Conservation (phyloP, 1,140 invertebrate species). For the Agraylea sexmaculata region DNA sequence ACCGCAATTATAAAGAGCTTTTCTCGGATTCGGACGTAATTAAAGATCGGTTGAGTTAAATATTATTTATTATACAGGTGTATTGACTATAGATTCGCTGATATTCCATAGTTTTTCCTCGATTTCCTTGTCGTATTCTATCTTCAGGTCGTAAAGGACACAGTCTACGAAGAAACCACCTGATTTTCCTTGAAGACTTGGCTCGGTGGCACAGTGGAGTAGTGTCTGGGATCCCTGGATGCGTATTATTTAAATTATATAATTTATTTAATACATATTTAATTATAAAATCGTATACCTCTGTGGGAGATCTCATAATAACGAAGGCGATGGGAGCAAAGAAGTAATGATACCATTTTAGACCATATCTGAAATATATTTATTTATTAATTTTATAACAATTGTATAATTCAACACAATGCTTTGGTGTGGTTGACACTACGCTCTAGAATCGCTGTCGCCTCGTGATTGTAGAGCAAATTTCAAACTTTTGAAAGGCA, state of each 20-base stretch:
- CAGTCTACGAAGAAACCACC: constrained; percentile 66
- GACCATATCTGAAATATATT: constrained; percentile 54
- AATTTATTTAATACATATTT: no score
- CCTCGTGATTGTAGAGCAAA: no score
- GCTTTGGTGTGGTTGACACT: neutral
- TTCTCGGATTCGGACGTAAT: no score
- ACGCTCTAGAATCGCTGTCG: neutral
- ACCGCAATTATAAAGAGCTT: no score
- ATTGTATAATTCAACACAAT: neutral
- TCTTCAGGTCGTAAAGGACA: constrained; percentile 48
- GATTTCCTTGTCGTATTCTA: constrained; percentile 45
- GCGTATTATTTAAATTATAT: no score
- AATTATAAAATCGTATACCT: constrained; percentile 43
- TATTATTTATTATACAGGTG: no score
- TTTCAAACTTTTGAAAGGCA: no score
- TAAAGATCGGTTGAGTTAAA: no score
- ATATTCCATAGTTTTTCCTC: constrained; percentile 58
- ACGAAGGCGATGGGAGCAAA: constrained; percentile 53
- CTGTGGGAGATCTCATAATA: constrained; percentile 56
- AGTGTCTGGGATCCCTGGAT: constrained; percentile 68
- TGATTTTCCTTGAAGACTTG: constrained; percentile 46
- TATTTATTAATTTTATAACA: constrained; percentile 37
- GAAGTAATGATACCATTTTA: constrained; percentile 58
- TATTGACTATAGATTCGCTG: constrained; percentile 29
- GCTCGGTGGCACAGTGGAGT: constrained; percentile 60